A percentile compares a stretch with the other conserved stretches of the same genome.
Evolutionary conservation across 1,140 invertebrate genomes (phyloP).

Genomic region (Drosophila nigromelanica): DNA sequence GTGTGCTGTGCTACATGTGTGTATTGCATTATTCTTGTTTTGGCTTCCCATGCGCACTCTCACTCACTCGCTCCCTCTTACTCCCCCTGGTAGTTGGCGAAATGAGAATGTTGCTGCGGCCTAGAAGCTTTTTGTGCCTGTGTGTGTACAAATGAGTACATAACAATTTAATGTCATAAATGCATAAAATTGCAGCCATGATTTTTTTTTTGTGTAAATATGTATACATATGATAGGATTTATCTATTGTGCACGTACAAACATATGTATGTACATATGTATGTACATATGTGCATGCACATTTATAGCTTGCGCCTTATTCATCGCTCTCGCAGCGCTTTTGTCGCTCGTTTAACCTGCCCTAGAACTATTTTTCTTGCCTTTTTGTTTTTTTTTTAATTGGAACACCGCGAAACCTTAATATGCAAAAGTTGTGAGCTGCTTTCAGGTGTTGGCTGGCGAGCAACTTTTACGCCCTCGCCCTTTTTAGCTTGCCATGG

Average conservation of each 20-base stretch:
- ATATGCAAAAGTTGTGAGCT: slow-evolving; percentile 29
- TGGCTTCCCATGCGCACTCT: slow-evolving; percentile 67
- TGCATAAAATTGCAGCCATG: slow-evolving; percentile 77
- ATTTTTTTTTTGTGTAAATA: slow-evolving; percentile 31
- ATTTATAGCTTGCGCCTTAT: slow-evolving; percentile 23
- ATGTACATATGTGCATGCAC: slow-evolving; percentile 2
- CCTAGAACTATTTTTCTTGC: slow-evolving; percentile 61
- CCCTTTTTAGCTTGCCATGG: slow-evolving; percentile 25
- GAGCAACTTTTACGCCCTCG: slow-evolving; percentile 36
- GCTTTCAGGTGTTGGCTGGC: slow-evolving; percentile 31
- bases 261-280: not conserved
- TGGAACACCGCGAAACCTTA: slow-evolving; percentile 27
- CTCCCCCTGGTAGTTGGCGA: slow-evolving; percentile 2
- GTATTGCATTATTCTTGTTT: slow-evolving; percentile 77
- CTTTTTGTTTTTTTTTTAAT: not conserved
- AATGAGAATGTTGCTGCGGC: slow-evolving; percentile 21
- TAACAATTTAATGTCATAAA: slow-evolving; percentile 70
- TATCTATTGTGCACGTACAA: slow-evolving; percentile 41
- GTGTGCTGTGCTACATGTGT: slow-evolving; percentile 75
- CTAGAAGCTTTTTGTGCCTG: slow-evolving; percentile 49
- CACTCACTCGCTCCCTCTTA: slow-evolving; percentile 21
- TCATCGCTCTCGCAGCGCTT: not conserved
- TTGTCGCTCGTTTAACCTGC: slow-evolving; percentile 35
- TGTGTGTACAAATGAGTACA: slow-evolving; percentile 37
- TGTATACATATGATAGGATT: slow-evolving; percentile 59